Base-by-base conservation (phyloP, 2,797 vertebrate species). In the Poecile montanus region DNA sequence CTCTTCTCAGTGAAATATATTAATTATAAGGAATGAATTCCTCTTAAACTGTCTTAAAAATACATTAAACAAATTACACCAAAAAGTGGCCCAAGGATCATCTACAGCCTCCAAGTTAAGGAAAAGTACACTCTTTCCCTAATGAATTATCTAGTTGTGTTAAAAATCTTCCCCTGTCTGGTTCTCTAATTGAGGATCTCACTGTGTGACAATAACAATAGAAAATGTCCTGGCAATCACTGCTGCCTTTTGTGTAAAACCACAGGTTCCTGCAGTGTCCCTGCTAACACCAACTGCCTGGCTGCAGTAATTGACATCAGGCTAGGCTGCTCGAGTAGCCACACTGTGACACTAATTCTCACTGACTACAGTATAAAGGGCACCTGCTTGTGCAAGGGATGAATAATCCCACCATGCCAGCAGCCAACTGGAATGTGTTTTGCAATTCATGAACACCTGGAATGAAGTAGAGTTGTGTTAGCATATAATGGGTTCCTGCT, bases 21-120 rank as follows among this genome's bases (percentile, higher is more conserved):
- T 88, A 25, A 79, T 85, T 87, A 80, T 29, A 77, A 72, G 18
- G 29, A 91, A 92, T 58, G 16, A 87, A 80, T 92, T 89, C 0
- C 77, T 88, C 65, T 74, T 90, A 84, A 91, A 67, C 48, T 45
- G 47, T 44, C 70, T 82, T 85, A 94, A 90, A 95, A 94, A 83
- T 36, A 25, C 65, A 82, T 89, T 94, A 68, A 91, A 90, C 27
- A 93, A 95, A 75, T 36, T 17, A 71, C 32, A 85, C 8, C 27
- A 86, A 76, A 30, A 62, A 74, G 56, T 38, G 29, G 38, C 42
- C 63, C 42, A 76, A 77, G 8, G 34, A 92, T 61, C 16, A 76
- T 38, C 67, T 40, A 57, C 19, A 42, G 40, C 21, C 36, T 81
- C 0, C 1, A 47, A 44, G 10, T 32, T 61, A 73, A 54, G 16